Conservation (phyloP, 2,888 invertebrate genomes). For the Meganola albula region DNA sequence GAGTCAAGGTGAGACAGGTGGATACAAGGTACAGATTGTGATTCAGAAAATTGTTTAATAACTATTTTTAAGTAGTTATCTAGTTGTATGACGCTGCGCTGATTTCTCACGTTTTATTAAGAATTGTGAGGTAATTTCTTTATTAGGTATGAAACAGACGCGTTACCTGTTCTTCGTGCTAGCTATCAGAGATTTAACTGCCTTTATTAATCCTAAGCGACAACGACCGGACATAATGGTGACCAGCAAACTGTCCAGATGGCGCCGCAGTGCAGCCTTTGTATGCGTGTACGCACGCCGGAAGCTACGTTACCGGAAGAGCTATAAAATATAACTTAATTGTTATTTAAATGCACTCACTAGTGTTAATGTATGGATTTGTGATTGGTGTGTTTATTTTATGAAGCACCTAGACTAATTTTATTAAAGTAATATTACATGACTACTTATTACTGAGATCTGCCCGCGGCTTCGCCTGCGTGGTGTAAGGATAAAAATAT, state of each 20-base stretch:
- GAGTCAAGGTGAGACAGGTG: slow-evolving; percentile 47
- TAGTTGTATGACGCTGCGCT: too few species aligned
- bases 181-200: too few species aligned
- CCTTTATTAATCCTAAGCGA: neutral
- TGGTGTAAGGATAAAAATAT: too few species aligned
- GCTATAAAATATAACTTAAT: slow-evolving; percentile 53
- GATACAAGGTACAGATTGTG: neutral
- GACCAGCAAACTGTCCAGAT: slow-evolving; percentile 35
- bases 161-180: too few species aligned
- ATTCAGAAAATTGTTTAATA: too few species aligned
- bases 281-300: slow-evolving; percentile 56
- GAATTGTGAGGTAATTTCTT: too few species aligned
- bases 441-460: too few species aligned
- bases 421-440: too few species aligned
- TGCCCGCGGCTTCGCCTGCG: too few species aligned
- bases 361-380: slow-evolving; percentile 19
- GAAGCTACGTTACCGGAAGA: slow-evolving; percentile 53
- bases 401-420: neutral
- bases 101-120: too few species aligned
- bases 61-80: too few species aligned
- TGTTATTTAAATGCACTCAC: slow-evolving; percentile 55
- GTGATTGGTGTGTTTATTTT: neutral
- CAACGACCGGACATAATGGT: slow-evolving; percentile 26
- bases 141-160: too few species aligned
- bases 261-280: slow-evolving; percentile 37